These are phyloP conservation scores for Azemiops feae DNA, from an alignment of 2,113 vertebrate genomes.

Conservation along the genomic window DNA sequence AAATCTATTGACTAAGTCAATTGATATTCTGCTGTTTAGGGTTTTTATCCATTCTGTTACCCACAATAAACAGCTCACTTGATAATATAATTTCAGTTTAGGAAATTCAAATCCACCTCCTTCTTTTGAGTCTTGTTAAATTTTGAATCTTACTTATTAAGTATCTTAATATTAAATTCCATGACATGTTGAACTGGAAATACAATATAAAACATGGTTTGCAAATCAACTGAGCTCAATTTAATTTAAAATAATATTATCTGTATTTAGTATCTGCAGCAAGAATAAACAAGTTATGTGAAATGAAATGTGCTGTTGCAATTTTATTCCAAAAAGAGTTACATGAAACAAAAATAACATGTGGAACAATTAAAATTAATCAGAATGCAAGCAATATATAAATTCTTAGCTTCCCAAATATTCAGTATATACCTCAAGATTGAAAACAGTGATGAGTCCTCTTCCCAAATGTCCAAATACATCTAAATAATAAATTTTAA, in stretches of 20 bases:
- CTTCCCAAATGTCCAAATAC: background rate
- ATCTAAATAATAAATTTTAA: background rate
- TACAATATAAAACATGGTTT: slow-evolving; percentile 50
- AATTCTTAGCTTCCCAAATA: slow-evolving; percentile 21
- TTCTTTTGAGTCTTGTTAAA: background rate
- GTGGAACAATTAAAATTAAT: slow-evolving; percentile 15
- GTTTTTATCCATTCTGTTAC: background rate
- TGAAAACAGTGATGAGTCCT: background rate
- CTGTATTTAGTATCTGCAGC: slow-evolving; percentile 48
- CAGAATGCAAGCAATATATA: slow-evolving; percentile 3
- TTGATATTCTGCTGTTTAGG: background rate
- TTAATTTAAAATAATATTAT: slow-evolving; percentile 47
- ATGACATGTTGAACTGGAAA: slow-evolving; percentile 48
- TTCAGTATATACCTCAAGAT: slow-evolving; percentile 21
- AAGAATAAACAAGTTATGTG: slow-evolving; percentile 49
- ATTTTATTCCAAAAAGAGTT: slow-evolving; percentile 47
- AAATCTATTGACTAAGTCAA: background rate
- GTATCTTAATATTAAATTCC: slow-evolving; percentile 49
- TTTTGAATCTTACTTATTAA: background rate
- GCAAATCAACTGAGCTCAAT: slow-evolving; percentile 45
- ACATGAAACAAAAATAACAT: slow-evolving; percentile 19
- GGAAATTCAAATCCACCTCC: background rate
- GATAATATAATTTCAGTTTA: background rate
- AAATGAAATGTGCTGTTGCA: slow-evolving; percentile 38
- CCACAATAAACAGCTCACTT: background rate